Evolutionary conservation across 2,888 invertebrate genomes (phyloP).

Genomic region (Aphelenchoides bicaudatus): DNA sequence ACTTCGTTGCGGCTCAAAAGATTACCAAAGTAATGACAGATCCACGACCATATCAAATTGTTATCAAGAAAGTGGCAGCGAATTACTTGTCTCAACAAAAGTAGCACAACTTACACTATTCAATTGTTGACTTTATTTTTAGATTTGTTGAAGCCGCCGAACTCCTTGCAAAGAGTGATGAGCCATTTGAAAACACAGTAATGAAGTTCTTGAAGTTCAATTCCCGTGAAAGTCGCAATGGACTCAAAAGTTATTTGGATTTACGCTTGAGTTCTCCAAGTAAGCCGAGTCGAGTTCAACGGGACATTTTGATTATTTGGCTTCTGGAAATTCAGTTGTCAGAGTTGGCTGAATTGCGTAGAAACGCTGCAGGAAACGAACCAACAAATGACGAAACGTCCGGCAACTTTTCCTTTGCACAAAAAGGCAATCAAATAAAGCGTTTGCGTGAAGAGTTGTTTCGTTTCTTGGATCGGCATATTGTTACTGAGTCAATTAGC

Average conservation of each 20-base stretch:
- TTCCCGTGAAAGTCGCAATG: constrained; percentile 71
- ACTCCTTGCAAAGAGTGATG: constrained; percentile 81
- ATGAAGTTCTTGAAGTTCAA: constrained; percentile 77
- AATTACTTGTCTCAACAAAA: constrained; percentile 52
- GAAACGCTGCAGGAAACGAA: not conserved
- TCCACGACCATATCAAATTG: constrained; percentile 47
- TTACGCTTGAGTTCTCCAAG: constrained; percentile 74
- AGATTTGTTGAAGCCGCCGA: constrained; percentile 67
- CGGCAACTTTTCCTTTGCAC: not conserved
- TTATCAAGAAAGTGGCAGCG: constrained; percentile 54
- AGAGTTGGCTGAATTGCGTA: constrained; percentile 73
- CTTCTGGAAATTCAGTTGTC: constrained; percentile 85
- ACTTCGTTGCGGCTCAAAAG: constrained; percentile 45
- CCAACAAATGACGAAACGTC: constrained; percentile 1
- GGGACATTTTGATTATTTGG: constrained; percentile 90
- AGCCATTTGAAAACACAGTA: constrained; percentile 88
- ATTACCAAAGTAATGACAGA: constrained; percentile 39
- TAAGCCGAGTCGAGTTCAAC: constrained; percentile 74
- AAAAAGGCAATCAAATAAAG: constrained; percentile 19
- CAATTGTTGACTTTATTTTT: constrained; percentile 6
- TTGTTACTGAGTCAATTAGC: constrained; percentile 71
- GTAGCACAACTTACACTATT: constrained; percentile 27
- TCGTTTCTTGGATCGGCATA: constrained; percentile 29
- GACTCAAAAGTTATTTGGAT: constrained; percentile 80
- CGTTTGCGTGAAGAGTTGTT: constrained; percentile 29